Evolutionary conservation across 2,888 invertebrate genomes (phyloP).

Genomic region (Mongoloraphidia duomilia): DNA sequence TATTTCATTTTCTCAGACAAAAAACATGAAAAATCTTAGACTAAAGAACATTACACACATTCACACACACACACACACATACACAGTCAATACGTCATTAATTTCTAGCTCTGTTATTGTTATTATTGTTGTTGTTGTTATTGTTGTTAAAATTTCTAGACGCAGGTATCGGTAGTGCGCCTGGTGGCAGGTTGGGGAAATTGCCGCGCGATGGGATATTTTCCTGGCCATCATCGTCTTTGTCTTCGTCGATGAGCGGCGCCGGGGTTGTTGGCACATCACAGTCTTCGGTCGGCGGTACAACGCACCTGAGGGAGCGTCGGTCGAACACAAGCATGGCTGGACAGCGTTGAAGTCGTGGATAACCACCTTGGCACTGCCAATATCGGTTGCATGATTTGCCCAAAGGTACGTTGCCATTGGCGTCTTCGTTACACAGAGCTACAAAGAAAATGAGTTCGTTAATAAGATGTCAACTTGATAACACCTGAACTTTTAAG

Average conservation of each 20-base stretch:
- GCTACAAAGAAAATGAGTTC: conserved; percentile 38
- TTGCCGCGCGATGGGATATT: conserved; percentile 24
- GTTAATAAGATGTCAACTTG: too few species aligned
- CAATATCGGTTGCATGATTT: conserved; percentile 89
- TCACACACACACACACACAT: too few species aligned
- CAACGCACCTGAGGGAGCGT: conserved; percentile 68
- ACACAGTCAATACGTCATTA: not conserved
- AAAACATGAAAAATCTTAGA: not conserved
- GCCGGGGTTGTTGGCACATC: conserved; percentile 68
- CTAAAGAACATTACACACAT: too few species aligned
- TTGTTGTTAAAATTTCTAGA: too few species aligned
- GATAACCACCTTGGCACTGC: conserved; percentile 90
- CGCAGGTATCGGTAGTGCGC: conserved; percentile 26
- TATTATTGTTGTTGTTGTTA: conserved; percentile 15
- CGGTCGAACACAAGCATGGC: conserved; percentile 81
- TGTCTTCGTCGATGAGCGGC: conserved; percentile 42
- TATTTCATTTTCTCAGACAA: not conserved
- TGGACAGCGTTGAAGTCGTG: conserved; percentile 77
- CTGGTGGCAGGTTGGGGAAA: conserved; percentile 27
- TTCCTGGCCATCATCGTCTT: conserved; percentile 23
- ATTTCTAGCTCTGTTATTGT: conserved; percentile 9
- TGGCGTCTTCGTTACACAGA: conserved; percentile 79
- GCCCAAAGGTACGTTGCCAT: conserved; percentile 80
- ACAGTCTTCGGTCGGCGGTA: conserved; percentile 81
- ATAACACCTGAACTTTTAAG: not conserved